Evolutionary conservation across 2,888 invertebrate genomes (phyloP).

Genomic region (Epinotia brunnichana): DNA sequence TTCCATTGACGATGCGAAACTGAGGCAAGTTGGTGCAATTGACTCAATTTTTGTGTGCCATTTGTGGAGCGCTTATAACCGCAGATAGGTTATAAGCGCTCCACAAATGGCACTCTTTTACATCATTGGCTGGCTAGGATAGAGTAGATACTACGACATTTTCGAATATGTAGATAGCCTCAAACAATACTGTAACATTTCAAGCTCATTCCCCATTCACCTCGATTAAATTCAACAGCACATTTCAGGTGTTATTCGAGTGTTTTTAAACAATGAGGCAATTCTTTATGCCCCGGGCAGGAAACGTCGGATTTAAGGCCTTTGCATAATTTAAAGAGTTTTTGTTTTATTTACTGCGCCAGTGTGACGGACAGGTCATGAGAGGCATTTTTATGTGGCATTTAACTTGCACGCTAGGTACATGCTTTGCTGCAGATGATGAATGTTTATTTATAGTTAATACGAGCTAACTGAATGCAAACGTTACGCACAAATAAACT

Average conservation of each 20-base stretch:
- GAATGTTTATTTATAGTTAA: background rate
- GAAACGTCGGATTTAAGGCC: slow-evolving; percentile 28
- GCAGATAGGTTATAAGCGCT: no score
- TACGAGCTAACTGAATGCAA: no score
- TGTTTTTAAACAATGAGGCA: slow-evolving; percentile 39
- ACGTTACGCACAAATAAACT: no score
- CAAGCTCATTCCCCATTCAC: slow-evolving; percentile 29
- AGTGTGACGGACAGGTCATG: slow-evolving; percentile 25
- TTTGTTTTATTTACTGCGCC: slow-evolving; percentile 32
- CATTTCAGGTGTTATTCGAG: slow-evolving; percentile 29
- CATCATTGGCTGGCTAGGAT: no score
- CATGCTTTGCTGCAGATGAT: background rate
- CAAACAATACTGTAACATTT: slow-evolving; percentile 16
- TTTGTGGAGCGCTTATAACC: no score
- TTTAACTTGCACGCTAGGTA: background rate
- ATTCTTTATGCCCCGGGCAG: slow-evolving; percentile 25
- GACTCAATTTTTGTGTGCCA: no score
- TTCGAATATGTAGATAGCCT: no score
- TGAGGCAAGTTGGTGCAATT: no score
- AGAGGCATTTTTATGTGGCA: slow-evolving; percentile 8
- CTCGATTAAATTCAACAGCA: slow-evolving; percentile 31
- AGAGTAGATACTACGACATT: no score
- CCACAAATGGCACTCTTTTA: no score
- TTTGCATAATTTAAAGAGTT: slow-evolving; percentile 40
- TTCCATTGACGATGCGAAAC: no score